Evolutionary conservation across 1,140 invertebrate species (phyloP).

Genomic region (Acyrthosiphon pisum): DNA sequence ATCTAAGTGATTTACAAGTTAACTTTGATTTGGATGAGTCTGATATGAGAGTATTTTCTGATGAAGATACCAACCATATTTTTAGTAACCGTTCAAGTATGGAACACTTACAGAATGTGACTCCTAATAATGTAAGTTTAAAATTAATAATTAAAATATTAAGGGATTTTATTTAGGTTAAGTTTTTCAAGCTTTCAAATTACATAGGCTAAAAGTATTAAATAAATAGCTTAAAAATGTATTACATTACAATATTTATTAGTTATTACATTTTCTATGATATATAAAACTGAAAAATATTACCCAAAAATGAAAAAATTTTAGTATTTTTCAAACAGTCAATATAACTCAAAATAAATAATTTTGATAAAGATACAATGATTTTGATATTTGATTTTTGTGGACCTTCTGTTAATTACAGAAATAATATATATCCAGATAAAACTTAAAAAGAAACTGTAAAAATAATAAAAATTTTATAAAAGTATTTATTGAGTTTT

Average conservation of each 20-base stretch:
- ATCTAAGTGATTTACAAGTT: conserved; percentile 81
- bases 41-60: conserved; percentile 85
- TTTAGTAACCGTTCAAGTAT: conserved; percentile 60
- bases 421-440: too few relatives aligned
- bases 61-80: conserved; percentile 72
- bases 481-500: not conserved
- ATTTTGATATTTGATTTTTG: too few relatives aligned
- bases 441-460: too few relatives aligned
- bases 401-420: too few relatives aligned
- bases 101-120: conserved; percentile 62
- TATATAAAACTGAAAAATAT: not conserved
- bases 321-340: not conserved
- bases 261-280: too few relatives aligned
- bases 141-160: not conserved
- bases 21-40: conserved; percentile 84
- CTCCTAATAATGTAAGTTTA: conserved; percentile 30
- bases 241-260: too few relatives aligned
- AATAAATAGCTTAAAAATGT: not conserved
- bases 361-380: too few relatives aligned
- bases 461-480: not conserved
- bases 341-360: not conserved
- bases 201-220: not conserved
- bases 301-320: not conserved
- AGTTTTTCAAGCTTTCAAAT: not conserved
- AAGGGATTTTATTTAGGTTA: not conserved